phyloP scores from a whole-genome alignment of 1,140 invertebrate species.

The Drosophila bipectinata region DNA sequence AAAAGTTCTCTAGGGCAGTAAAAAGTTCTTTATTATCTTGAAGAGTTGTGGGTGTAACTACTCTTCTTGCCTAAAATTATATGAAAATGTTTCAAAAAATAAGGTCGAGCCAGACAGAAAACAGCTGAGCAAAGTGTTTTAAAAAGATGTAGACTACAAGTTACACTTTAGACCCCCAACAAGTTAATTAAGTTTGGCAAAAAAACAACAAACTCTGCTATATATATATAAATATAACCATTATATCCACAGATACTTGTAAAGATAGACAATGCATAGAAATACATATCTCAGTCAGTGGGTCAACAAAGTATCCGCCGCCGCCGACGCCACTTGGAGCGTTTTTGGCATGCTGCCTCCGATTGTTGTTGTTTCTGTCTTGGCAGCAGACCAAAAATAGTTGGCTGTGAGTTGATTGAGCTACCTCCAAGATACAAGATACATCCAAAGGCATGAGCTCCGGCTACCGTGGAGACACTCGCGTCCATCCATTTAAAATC shows the following conservation, averaged over 20 bases:
- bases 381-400: conserved; percentile 76
- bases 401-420: conserved; percentile 72
- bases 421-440: conserved; percentile 45
- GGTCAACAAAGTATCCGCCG: conserved; percentile 67
- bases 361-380: conserved; percentile 34
- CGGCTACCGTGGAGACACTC: conserved; percentile 43
- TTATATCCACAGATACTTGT: conserved; percentile 29
- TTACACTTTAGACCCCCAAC: conserved; percentile 26
- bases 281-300: conserved; percentile 74
- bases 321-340: conserved; percentile 59
- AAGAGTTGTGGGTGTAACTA: background rate
- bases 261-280: conserved; percentile 30
- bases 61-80: too few species aligned
- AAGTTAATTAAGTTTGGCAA: conserved; percentile 41
- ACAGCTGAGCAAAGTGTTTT: conserved; percentile 9
- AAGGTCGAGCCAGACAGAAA: background rate
- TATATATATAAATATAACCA: background rate
- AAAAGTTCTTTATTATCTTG: conserved; percentile 2
- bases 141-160: conserved; percentile 18
- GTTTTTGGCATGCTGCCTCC: conserved; percentile 71
- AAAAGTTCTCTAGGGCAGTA: conserved; percentile 22
- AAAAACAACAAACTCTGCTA: conserved; percentile 29
- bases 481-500: conserved; percentile 19
- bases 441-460: conserved; percentile 29
- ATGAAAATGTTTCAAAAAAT: too few species aligned